Evolutionary conservation across 2,113 vertebrate genomes (phyloP).

Genomic region (Gasterosteus nipponicus): DNA sequence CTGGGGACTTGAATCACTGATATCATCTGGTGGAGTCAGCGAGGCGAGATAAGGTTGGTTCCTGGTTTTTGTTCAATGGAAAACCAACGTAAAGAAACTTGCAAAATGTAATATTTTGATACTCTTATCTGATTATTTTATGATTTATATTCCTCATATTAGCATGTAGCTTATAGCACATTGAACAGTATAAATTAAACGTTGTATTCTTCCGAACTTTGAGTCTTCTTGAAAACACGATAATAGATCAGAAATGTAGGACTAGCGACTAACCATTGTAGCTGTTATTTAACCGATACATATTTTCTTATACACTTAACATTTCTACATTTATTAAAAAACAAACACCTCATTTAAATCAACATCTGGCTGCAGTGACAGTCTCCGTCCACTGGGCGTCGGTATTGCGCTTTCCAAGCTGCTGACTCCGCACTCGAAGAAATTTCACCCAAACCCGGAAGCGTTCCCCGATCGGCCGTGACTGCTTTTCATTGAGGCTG

Average conservation of each 20-base stretch:
- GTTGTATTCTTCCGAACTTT: background rate
- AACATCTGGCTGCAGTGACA: background rate
- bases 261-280: too few species aligned
- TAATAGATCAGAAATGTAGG: background rate
- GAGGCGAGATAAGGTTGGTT: background rate
- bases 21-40: slow-evolving; percentile 43
- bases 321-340: background rate
- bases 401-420: background rate
- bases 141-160: background rate
- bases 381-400: background rate
- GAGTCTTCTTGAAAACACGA: background rate
- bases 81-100: background rate
- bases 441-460: slow-evolving; percentile 63
- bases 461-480: slow-evolving; percentile 33
- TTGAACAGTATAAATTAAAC: background rate
- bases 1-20: slow-evolving; percentile 51
- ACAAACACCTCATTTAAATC: background rate
- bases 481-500: slow-evolving; percentile 54
- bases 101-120: background rate
- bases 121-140: background rate
- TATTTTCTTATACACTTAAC: background rate
- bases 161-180: background rate
- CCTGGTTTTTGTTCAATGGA: background rate
- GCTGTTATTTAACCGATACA: background rate
- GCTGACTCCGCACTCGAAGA: slow-evolving; percentile 53